These are phyloP conservation scores for Sinotaia quadrata DNA, from an alignment of 2,888 invertebrate species.

Conservation along the genomic window DNA sequence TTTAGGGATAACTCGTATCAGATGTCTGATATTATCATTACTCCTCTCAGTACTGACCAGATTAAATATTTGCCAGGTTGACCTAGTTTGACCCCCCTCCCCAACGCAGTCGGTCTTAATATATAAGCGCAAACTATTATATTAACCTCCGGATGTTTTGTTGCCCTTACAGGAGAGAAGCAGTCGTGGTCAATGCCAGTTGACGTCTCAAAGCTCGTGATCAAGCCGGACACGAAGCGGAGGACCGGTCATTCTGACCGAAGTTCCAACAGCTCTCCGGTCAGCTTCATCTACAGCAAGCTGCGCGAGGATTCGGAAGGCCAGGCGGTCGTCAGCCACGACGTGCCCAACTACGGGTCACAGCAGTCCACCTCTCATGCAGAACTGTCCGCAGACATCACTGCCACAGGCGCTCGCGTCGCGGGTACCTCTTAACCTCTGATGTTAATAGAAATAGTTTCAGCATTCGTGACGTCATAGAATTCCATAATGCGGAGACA, in stretches of 20 bases:
- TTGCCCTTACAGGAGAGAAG: neutral
- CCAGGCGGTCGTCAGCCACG: neutral
- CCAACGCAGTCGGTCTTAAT: neutral
- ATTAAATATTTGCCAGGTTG: too few species aligned
- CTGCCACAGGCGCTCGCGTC: too few species aligned
- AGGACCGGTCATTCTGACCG: neutral
- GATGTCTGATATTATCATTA: too few species aligned
- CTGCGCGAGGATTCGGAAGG: neutral
- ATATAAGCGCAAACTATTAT: neutral
- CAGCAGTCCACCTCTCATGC: neutral
- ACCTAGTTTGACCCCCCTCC: too few species aligned
- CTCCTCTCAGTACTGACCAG: too few species aligned
- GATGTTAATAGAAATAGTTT: too few species aligned
- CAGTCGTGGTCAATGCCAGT: neutral
- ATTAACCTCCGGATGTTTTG: neutral
- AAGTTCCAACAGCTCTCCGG: neutral
- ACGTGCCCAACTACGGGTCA: slow-evolving; percentile 4
- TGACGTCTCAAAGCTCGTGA: neutral
- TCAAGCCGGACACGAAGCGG: neutral
- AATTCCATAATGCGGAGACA: too few species aligned
- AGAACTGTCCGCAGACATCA: neutral
- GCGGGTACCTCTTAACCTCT: too few species aligned
- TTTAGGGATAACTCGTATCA: too few species aligned
- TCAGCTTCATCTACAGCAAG: neutral
- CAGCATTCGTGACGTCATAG: too few species aligned